Conservation (phyloP, 1,140 invertebrate species). For the Eupristina koningsbergeri region DNA sequence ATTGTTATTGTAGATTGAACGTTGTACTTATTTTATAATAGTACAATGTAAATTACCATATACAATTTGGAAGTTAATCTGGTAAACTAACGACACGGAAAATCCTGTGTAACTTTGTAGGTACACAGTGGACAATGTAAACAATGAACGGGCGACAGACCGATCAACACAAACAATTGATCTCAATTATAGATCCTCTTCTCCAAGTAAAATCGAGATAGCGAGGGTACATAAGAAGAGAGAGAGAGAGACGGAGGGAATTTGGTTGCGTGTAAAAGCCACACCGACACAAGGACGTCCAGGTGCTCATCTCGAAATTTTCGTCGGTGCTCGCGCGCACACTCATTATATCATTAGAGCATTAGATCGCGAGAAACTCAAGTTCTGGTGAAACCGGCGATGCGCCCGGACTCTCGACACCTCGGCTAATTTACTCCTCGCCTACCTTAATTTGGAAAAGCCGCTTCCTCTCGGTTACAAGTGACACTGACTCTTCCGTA, state of each 20-base stretch:
- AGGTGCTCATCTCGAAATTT: neutral
- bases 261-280: neutral
- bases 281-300: neutral
- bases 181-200: neutral
- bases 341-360: conserved; percentile 43
- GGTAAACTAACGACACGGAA: neutral
- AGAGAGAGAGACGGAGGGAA: too few relatives aligned
- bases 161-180: neutral
- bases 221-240: neutral
- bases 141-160: neutral
- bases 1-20: too few relatives aligned
- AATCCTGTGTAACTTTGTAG: neutral
- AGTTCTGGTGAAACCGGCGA: conserved; percentile 23
- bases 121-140: neutral
- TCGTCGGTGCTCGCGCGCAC: neutral
- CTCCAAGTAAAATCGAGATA: neutral
- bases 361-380: conserved; percentile 28
- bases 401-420: neutral
- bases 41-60: neutral
- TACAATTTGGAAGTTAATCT: neutral
- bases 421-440: neutral
- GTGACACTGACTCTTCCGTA: neutral
- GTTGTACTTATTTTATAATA: neutral
- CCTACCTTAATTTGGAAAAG: neutral
- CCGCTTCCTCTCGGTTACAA: neutral